Base-by-base conservation (phyloP, 1,140 invertebrate genomes). In the Drosophila nikananu region DNA sequence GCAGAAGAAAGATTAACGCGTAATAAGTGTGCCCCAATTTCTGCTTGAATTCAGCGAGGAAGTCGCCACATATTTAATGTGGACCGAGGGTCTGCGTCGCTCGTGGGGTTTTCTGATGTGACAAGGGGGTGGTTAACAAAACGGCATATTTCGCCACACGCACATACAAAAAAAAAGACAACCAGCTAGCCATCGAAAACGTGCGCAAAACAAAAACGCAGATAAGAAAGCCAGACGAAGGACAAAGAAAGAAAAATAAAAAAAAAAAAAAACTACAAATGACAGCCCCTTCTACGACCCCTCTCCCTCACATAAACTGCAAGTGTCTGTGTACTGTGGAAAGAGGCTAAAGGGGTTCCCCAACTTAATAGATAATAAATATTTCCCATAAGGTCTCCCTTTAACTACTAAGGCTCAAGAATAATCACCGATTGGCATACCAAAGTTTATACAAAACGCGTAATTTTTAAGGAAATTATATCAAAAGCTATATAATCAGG, bases 141-240 rank as follows among this genome's bases (percentile, higher is more conserved):
- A 46, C 62, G 62, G 41, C 79, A 81, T 77, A 81, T 82, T 82
- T 82, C 63, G 57, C 74, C 78, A 75, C 44, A 80, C 39, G 71
- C 55, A 63, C 65, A 76, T 54, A 19, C 6, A 39, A 13, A 41
- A 35, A 13, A 27, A 44, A 39, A 23, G 48, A 30, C 57, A 32
- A 15, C 27, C 49, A 46, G 32, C 52, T 19, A 66, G 57, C 71
- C 71, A 77, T 42, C 52, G 57, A 83, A 86, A 86, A 86, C 83
- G 83, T 86, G 83, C 76, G 67, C 80, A 86, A 86, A 86, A 74
- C 75, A 64, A 86, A 87, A 77, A 87, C 55, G 71, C 71, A 83
- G 83, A 87, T 86, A 87, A 86, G 83, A 77, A 76, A 70, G 46
- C 30, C 52, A 72, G 44, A 52, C 70, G 66, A 76, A 73, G 58